Evolutionary conservation across 2,113 vertebrate species (phyloP).

Genomic region (Syngnathoides biaculeatus): DNA sequence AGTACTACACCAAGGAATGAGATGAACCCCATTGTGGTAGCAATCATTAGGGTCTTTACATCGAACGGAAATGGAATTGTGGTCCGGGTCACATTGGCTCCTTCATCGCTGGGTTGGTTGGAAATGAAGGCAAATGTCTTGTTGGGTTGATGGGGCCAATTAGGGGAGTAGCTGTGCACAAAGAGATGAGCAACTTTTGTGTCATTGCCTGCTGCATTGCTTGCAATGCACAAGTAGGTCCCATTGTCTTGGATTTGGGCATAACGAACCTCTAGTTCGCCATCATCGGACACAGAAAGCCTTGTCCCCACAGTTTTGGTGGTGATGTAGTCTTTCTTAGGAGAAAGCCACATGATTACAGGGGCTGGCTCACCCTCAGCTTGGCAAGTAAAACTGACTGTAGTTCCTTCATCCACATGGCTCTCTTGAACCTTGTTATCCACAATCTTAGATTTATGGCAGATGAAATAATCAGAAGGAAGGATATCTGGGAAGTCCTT

Average conservation of each 20-base stretch:
- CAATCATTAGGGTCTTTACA: constrained; percentile 97
- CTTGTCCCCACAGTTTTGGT: constrained; percentile 86
- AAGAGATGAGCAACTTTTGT: constrained; percentile 91
- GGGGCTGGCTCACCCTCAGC: constrained; percentile 91
- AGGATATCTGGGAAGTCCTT: constrained; percentile 94
- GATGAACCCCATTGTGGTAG: constrained; percentile 99
- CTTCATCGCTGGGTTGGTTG: constrained; percentile 93
- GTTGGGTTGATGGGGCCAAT: constrained; percentile 96
- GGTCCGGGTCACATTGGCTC: constrained; percentile 88
- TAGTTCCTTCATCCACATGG: constrained; percentile 93
- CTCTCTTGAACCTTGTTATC: constrained; percentile 90
- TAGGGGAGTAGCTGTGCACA: constrained; percentile 96
- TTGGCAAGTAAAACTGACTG: constrained; percentile 87
- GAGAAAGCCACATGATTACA: constrained; percentile 90
- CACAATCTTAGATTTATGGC: constrained; percentile 86
- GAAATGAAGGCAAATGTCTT: constrained; percentile 98
- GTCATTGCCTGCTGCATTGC: constrained; percentile 95
- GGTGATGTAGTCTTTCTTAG: constrained; percentile 92
- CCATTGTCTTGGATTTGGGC: constrained; percentile 98
- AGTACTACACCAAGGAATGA: constrained; percentile 97
- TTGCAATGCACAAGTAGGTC: constrained; percentile 92
- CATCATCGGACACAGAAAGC: constrained; percentile 87
- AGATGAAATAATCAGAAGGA: constrained; percentile 87
- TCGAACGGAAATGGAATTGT: constrained; percentile 94
- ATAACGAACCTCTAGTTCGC: constrained; percentile 94